Base-by-base conservation (phyloP, 2,888 invertebrate species). In the Lasioglossum marginatum region DNA sequence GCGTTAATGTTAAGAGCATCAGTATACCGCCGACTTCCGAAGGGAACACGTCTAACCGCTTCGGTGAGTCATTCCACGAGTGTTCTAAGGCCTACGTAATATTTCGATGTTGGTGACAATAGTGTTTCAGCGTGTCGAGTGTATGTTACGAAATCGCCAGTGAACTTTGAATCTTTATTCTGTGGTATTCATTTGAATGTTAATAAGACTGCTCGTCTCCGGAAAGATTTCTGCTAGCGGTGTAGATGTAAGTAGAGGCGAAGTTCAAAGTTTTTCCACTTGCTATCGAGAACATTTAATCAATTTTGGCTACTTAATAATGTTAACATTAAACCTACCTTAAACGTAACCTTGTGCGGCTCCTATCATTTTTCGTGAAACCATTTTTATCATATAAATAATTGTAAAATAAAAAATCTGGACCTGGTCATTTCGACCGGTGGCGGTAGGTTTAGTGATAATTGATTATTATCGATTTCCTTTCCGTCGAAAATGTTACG, bases 1-100 rank as follows among this genome's bases (percentile, higher is more conserved):
- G 66, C 66, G 66, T 68, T 68, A 68, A 68, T 34, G 66, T 68
- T 68, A 34, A 34, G 66, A 23, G 66, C 66, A 31, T 68, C 66
- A 68, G 66, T 68, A 34, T 68, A 68, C 8, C 66, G 66, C 10
- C 34, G 66, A 37, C 66, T 68, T 68, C 66, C 66, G 66, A 68
- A 37, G 66, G 34, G 66, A 37, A 37, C 66, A 10, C 34, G 23
- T 68, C n/a, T n/a, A 27, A 60, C 60, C n/a, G 27, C 14, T 3
- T 1, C 37, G 10, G 66, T 68, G 23, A 23, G 66, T 68, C 66
- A 37, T 34, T 68, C 23, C 34, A 6, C 23, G 66, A 34, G 66
- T 34, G 31, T 66, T 66, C 23, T 6, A 37, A 34, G 66, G 66
- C 14, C 66, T 37, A 10, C 23, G 23, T 34, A 23, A 37, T 68